Evolutionary conservation across 2,113 vertebrate species (phyloP), one percentile per base, ranked within the genome.

Genomic region (Bubo blakistoni): DNA sequence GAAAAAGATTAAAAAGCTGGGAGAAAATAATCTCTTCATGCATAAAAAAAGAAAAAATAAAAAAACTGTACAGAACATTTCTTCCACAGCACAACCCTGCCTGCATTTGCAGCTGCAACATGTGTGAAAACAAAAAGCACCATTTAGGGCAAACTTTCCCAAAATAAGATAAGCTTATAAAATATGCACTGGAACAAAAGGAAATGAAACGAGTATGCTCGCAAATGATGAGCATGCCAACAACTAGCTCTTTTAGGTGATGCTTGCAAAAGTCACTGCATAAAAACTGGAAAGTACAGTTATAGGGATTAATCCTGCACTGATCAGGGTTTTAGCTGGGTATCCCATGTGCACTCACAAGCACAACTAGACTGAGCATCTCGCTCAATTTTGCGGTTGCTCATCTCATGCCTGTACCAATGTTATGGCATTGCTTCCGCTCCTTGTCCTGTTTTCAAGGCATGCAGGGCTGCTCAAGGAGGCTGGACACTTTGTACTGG

Each of bases 151-250:
- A 82, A 90, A 74, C 34, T 88, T 79, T 74, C 82, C 42, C 49
- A 90, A 88, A 92, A 73, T 85, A 92, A 85, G 54, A 66, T 74
- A 30, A 73, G 52, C 46, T 69, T 52, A 27, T 88, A 66, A 85
- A 90, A 90, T 54, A 79, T 24, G 32, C 57, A 54, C 74, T n/a
- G 47, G 70, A 65, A 87, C 44, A 77, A 61, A 89, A 70, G 36
- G 44, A 88, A 88, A 67, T 62, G 20, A 67, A 92, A 67, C 10
- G 20, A 85, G 29, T 7, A 21, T 34, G 51, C 22, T 66, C 0
- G 0, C 51, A 81, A 63, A 92, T 13, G 25, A 26, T 30, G 20
- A 10, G 11, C 2, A 2, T 73, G 58, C 55, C 55, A 61, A 24
- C 69, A 2, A 0, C 30, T 92, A 1, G 0, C 30, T 92, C 34